Base-by-base conservation (phyloP, 2,888 invertebrate genomes). In the Amphipoea oculea region DNA sequence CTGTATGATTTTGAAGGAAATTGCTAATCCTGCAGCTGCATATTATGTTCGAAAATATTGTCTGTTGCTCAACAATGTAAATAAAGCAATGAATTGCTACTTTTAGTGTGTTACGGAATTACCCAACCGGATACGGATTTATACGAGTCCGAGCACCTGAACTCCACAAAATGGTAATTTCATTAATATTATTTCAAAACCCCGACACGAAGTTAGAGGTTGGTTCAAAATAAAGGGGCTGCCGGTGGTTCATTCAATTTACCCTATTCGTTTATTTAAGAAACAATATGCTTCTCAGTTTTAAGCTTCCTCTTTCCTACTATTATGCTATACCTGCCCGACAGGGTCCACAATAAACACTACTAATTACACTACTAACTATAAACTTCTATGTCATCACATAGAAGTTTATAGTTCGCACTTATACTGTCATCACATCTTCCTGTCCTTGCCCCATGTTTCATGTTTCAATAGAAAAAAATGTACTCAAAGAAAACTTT, bases 111-210 rank as follows among this genome's bases (percentile, higher is more conserved):
- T 57, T n/a, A 23, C 23, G 23, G 23, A 57, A n/a, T 57, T 57
- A 57, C 4, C 23, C 11, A 57, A 3, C 57, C n/a, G n/a, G 71
- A 78, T 14, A 45, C 36, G 51, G 63, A 83, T 78, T 69, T 82
- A 83, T 69, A 69, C 51, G 42, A 72, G 57, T 83, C 54, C 14
- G 20, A 63, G 14, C 45, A 62, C 45, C 20, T 4, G 48, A 48
- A 23, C 57, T 36, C 14, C n/a, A 72, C 40, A 23, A 51, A 83
- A 71, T 48, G 45, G 36, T 69, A 17, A 72, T 69, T 65, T 62
- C 29, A 29, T 29, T 40, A 36, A 83, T 73, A 69, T 57, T 83
- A 65, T 70, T 82, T 7, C 4, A 71, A 71, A 57, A n/a, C 11
- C 40, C 40, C 14, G n/a, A 23, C 36, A 63, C 36, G 68, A 78